phyloP scores from a whole-genome alignment of 2,888 invertebrate genomes.

The Auanema sp. region DNA sequence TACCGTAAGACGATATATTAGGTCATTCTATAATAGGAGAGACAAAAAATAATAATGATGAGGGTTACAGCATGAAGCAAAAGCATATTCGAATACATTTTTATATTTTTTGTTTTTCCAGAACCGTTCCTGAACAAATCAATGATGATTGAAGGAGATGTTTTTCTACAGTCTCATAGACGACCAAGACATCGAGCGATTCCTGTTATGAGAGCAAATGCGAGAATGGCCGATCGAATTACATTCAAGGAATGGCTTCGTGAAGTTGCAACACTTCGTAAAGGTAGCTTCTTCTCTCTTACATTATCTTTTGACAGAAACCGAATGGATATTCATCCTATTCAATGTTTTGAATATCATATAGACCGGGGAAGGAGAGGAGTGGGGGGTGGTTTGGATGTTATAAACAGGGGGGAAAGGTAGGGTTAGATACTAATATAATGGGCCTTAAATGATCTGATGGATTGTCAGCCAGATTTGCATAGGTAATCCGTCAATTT shows the following conservation, averaged over 20 bases:
- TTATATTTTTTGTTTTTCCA: conserved; percentile 22
- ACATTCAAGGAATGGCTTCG: conserved; percentile 63
- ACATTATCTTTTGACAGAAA: neutral
- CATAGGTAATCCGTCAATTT: too few relatives aligned
- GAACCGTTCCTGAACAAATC: conserved; percentile 53
- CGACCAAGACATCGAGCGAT: conserved; percentile 49
- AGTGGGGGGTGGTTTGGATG: too few relatives aligned
- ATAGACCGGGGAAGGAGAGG: too few relatives aligned
- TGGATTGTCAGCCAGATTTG: too few relatives aligned
- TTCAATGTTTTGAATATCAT: too few relatives aligned
- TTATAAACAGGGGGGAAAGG: too few relatives aligned
- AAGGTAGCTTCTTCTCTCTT: conserved; percentile 43
- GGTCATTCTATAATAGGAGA: too few relatives aligned
- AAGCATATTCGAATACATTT: neutral
- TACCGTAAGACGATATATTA: too few relatives aligned
- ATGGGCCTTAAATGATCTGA: too few relatives aligned
- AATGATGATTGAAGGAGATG: conserved; percentile 55
- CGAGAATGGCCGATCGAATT: conserved; percentile 51
- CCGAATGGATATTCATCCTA: conserved; percentile 5
- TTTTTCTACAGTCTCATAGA: conserved; percentile 45
- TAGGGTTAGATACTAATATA: too few relatives aligned
- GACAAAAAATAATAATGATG: too few relatives aligned
- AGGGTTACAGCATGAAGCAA: too few relatives aligned
- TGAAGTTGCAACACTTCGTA: conserved; percentile 52
- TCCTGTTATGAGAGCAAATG: conserved; percentile 46